A percentile compares a stretch with the other conserved stretches of the same genome.
phyloP scores from a whole-genome alignment of 2,113 vertebrate genomes.

The Cebus imitator region DNA sequence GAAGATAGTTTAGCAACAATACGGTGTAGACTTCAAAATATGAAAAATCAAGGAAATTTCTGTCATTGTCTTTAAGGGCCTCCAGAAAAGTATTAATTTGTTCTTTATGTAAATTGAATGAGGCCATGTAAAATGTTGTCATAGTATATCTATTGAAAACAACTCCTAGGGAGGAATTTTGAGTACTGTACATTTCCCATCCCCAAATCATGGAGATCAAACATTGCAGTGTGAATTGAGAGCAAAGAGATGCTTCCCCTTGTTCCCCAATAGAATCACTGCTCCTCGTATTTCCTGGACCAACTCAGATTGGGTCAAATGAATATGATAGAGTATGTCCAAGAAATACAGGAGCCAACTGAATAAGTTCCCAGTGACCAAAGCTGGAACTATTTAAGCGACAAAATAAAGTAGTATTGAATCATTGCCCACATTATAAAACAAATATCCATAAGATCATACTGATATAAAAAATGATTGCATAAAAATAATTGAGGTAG shows the following conservation, averaged over 20 bases:
- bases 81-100: slow-evolving; percentile 25
- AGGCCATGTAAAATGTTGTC: neutral
- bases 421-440: slow-evolving; percentile 18
- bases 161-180: neutral
- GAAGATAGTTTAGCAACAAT: slow-evolving; percentile 44
- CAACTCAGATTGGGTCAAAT: neutral
- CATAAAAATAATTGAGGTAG: neutral
- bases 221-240: neutral
- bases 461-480: slow-evolving; percentile 33
- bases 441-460: neutral
- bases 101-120: slow-evolving; percentile 33
- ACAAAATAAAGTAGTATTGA: neutral
- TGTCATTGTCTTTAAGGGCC: neutral
- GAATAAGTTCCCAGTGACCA: neutral
- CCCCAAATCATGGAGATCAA: neutral
- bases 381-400: neutral
- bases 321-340: neutral
- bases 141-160: neutral
- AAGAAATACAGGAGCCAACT: neutral
- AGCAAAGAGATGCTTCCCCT: neutral
- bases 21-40: neutral
- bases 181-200: neutral
- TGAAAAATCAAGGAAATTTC: neutral
- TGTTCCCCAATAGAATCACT: neutral
- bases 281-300: neutral